Evolutionary conservation across 1,140 invertebrate species (phyloP), one percentile per base, ranked within the genome.

Genomic region (Papilio polytes): DNA sequence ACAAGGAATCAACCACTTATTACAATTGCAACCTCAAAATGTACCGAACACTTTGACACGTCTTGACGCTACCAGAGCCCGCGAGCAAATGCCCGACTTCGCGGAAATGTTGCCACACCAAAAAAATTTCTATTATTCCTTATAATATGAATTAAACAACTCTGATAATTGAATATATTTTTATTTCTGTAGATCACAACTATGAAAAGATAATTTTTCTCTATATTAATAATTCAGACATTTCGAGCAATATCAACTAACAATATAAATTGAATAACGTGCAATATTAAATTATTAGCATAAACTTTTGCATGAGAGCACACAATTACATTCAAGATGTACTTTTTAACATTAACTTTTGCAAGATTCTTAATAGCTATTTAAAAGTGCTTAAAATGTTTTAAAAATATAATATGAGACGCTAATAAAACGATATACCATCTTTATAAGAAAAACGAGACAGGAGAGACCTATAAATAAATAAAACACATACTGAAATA

Each of bases 171-270:
- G 22, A 70, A 70, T 70, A 70, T 70, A 70, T 1, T 36, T 70
- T 70, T 31, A 70, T 70, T 70, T 70, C 9, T 3, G 10, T 70
- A 70, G 12, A 70, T 70, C 63, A 70, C 26, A 70, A 70, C 63
- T 70, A 70, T 70, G 26, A 70, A 13, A 31, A 70, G 22, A 70
- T 18, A 70, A 31, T 10, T 59, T 70, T 70, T 31, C 4, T 18
- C 13, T 70, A 31, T 36, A 20, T n/a, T 59, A 70, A 36, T 70
- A 70, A 70, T 70, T 70, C 26, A 31, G 63, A 70, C 63, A 63
- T 26, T 63, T 63, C 59, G 63, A 70, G 12, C 12, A 31, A 66
- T 31, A 70, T 36, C 31, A 70, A 70, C 26, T 31, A 70, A 31
- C 63, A 70, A 59, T 70, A 70, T 70, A 31, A 36, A 18, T 70